A percentile compares a stretch with the other conserved stretches of the same genome.
Evolutionary conservation across 2,113 vertebrate genomes (phyloP).

Genomic region (Pyxicephalus adspersus): DNA sequence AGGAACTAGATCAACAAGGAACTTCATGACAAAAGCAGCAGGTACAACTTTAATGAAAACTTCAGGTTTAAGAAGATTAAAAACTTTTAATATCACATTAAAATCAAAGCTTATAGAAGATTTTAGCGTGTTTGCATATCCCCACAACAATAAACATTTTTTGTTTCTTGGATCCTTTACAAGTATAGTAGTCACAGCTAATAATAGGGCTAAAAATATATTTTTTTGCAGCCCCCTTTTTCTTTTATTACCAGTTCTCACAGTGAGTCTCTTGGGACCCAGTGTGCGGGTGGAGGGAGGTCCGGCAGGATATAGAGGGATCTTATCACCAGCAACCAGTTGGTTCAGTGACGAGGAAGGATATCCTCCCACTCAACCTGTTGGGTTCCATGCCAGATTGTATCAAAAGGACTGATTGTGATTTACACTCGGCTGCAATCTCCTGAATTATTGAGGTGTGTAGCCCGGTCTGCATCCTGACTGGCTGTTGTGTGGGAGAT

Average conservation of each 20-base stretch:
- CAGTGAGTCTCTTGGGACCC: not conserved
- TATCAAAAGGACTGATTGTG: not conserved
- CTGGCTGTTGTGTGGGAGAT: not conserved
- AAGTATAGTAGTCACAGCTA: no score
- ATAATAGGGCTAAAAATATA: no score
- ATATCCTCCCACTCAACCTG: not conserved
- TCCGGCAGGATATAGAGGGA: not conserved
- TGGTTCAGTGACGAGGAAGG: not conserved
- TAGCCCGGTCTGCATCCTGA: not conserved
- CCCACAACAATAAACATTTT: no score
- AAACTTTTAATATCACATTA: no score
- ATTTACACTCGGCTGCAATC: slow-evolving; percentile 19
- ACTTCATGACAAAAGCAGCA: no score
- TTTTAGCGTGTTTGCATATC: no score
- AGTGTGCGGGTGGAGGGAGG: not conserved
- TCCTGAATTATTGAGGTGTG: not conserved
- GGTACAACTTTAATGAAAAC: no score
- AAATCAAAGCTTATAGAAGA: no score
- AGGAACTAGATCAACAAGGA: no score
- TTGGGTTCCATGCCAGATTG: not conserved
- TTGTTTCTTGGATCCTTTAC: no score
- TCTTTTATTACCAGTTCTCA: not conserved
- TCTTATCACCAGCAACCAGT: slow-evolving; percentile 28
- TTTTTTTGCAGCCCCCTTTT: no score
- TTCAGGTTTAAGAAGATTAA: no score